Evolutionary conservation across 2,888 invertebrate species (phyloP), one percentile per base, ranked within the genome.

Genomic region (Hartigia nigra): DNA sequence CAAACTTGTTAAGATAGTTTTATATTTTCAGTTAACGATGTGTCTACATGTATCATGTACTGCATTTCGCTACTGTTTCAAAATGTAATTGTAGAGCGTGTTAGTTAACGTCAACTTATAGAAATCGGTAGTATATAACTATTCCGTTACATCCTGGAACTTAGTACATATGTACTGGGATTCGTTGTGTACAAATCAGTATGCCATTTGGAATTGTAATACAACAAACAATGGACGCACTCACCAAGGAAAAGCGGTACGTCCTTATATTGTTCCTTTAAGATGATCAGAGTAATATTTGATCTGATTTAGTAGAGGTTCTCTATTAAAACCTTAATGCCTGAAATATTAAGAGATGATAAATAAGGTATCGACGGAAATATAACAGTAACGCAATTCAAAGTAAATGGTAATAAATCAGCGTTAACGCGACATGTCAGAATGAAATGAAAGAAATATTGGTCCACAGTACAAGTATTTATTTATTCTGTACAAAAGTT

Each of bases 391-490:
- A 55, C 9, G 23, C 9, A 55, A 23, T 55, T 9, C 2, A 55
- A 55, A 55, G 3, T 55, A 55, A 23, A 23, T 55, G 55, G 55
- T 1, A 55, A 9, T 55, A 14, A 55, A 55, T 23, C 2, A 23
- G 55, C 55, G 9, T 55, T 9, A 55, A 55, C 23, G 55, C 23
- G 5, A 55, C 55, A 23, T 55, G 55, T 55, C 55, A 79, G 55
- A 89, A 90, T 89, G 85, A 87, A 90, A 90, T 90, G 86, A 89
- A 89, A 90, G 88, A 90, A 89, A 89, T 89, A 88, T 90, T 90
- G 90, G 90, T 90, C 90, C 90, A 90, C 90, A 90, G 90, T 90
- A 90, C 90, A 90, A 90, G 90, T 90, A 90, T 90, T 90, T 89
- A 89, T 90, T 90, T 89, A 90, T 90, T 90, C 90, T 90, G 90